Evolutionary conservation across 2,797 vertebrate species (phyloP).

Genomic region (Enteromius treurensis): DNA sequence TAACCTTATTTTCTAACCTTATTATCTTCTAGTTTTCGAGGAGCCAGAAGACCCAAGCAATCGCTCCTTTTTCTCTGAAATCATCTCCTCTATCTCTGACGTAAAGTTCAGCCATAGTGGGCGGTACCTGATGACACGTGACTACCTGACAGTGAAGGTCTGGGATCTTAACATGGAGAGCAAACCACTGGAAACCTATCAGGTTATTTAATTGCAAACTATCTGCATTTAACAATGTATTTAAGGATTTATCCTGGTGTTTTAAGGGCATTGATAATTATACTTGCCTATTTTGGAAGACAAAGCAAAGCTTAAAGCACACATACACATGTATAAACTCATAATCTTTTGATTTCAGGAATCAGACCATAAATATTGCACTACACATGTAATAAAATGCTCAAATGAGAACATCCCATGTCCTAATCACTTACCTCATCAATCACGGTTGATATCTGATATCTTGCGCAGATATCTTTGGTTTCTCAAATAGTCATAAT

Average conservation of each 20-base stretch:
- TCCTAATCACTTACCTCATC: neutral
- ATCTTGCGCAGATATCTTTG: no score
- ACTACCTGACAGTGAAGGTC: slow-evolving; percentile 89
- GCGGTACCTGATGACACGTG: slow-evolving; percentile 89
- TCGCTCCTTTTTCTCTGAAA: slow-evolving; percentile 90
- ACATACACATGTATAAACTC: neutral
- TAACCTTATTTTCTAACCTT: neutral
- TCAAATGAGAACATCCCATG: neutral
- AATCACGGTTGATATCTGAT: neutral
- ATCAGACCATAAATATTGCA: neutral
- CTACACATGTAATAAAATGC: neutral
- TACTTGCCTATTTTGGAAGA: neutral
- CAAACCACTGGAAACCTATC: slow-evolving; percentile 88
- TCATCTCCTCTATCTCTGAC: slow-evolving; percentile 91
- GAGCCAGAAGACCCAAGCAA: slow-evolving; percentile 90
- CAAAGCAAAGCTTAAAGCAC: neutral
- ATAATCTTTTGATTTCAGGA: neutral
- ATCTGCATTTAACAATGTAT: neutral
- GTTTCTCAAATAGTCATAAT: neutral
- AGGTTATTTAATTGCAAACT: slow-evolving; percentile 69
- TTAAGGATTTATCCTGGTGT: neutral
- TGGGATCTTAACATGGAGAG: slow-evolving; percentile 94
- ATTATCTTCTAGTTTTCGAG: slow-evolving; percentile 82
- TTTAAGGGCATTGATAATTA: neutral
- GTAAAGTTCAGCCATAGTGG: slow-evolving; percentile 92